Base-by-base conservation (phyloP, 1,140 invertebrate genomes). In the Drosophila neocordata region DNA sequence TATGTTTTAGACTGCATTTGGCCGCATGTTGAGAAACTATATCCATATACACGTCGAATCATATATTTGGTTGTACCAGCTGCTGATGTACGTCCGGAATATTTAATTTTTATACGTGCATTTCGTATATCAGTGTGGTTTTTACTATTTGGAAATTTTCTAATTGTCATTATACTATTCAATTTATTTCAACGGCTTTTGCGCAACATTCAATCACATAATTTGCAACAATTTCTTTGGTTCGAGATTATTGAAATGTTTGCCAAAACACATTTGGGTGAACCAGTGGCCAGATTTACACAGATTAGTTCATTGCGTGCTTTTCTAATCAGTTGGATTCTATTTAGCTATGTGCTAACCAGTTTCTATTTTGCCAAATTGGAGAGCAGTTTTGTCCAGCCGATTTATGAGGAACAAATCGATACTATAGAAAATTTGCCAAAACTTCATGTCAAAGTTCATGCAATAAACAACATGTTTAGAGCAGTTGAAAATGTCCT, bases 351-450 rank as follows among this genome's bases (percentile, higher is more conserved):
- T 53, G 76, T 91, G 0, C 35, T 91, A 52, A 89, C 89, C 2
- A 73, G 65, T 34, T 79, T 91, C 11, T 91, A 90, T 63, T 90
- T 91, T 48, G 89, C 79, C 37, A 89, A 91, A 31, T 56, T 91
- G 41, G 90, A 91, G 35, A 91, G 89, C 20, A 79, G 69, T 12
- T 91, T 91, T 38, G 82, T 91, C 0, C 77, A 74, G 18, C 89
- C 90, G 1, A 69, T 41, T 1, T 91, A 73, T 38, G 76, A 90
- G 59, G 22, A 58, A 1, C 77, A 90, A 38, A 12, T 91, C 5
- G 74, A 91, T 22, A 57, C 12, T 0, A 18, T 91, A n/a, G 74
- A 79, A 0, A 76, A 67, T 6, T 51, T 91, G 7, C 15, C 41
- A 4, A 48, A 48, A 20, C 41, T 48, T 11, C 41, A 61, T 1